These are phyloP conservation scores for Diarsia brunnea DNA, from an alignment of 2,888 invertebrate species.

Conservation along the genomic window DNA sequence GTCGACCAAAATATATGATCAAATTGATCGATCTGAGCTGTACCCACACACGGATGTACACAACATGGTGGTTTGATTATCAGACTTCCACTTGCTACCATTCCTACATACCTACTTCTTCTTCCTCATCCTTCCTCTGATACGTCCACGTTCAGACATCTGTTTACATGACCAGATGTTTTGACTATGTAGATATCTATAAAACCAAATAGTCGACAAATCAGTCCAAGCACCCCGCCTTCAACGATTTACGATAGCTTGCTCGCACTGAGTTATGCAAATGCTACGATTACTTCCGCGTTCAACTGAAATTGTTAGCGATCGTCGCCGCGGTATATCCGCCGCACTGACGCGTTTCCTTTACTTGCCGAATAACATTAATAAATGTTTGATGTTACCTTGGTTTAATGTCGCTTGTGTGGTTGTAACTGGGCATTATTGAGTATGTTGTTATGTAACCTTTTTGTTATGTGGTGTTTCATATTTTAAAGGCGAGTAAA, in stretches of 20 bases:
- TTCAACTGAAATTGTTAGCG: constrained; percentile 35
- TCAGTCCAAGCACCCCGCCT: constrained; percentile 3
- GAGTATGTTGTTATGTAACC: background rate
- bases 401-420: constrained; percentile 1
- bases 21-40: background rate
- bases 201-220: constrained; percentile 1
- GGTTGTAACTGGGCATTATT: background rate
- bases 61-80: too few relatives aligned
- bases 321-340: constrained; percentile 38
- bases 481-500: too few relatives aligned
- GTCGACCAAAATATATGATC: background rate
- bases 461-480: too few relatives aligned
- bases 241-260: constrained; percentile 30
- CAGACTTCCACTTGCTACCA: too few relatives aligned
- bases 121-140: background rate
- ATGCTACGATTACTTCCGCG: constrained; percentile 42
- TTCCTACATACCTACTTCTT: background rate
- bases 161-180: background rate
- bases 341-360: constrained; percentile 31
- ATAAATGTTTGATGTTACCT: constrained; percentile 40
- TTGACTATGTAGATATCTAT: background rate
- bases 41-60: background rate
- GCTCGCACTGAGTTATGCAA: constrained; percentile 55
- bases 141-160: background rate
- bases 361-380: constrained; percentile 17